Conservation (phyloP, 2,113 vertebrate genomes). For the Ceuthmochares aereus region DNA sequence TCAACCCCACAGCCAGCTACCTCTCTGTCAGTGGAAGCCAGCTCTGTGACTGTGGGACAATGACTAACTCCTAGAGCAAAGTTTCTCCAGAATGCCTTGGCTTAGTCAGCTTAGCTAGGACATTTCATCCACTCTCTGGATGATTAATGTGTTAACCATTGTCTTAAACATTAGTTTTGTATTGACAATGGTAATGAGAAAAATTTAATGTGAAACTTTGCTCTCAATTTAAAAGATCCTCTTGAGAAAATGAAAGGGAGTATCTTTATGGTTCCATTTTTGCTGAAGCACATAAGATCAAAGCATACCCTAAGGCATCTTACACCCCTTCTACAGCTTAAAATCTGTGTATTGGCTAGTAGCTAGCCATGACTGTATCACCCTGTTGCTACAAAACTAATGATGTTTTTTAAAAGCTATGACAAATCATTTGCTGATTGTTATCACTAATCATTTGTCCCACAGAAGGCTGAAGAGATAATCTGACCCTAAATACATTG, state of each 20-base stretch:
- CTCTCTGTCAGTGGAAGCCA: slow-evolving; percentile 38
- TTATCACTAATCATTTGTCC: background rate
- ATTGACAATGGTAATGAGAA: slow-evolving; percentile 29
- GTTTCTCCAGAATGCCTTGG: slow-evolving; percentile 43
- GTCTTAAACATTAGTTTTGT: slow-evolving; percentile 36
- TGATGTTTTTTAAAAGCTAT: background rate
- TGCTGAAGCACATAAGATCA: background rate
- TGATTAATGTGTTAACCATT: slow-evolving; percentile 56
- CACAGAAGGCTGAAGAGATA: background rate
- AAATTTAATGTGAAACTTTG: background rate
- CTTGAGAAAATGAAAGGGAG: background rate
- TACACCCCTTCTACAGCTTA: background rate
- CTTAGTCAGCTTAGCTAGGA: slow-evolving; percentile 55
- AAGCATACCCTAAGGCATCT: background rate
- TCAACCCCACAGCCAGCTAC: slow-evolving; percentile 35
- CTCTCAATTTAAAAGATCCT: slow-evolving; percentile 10
- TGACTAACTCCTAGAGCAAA: slow-evolving; percentile 66
- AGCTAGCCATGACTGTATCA: background rate
- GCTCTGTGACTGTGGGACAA: slow-evolving; percentile 33
- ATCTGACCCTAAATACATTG: background rate
- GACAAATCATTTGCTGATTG: background rate
- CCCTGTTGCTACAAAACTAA: background rate
- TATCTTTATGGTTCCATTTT: background rate
- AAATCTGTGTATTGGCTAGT: background rate
- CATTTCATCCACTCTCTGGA: slow-evolving; percentile 14